Percentiles rank a stretch among this genome's conserved stretches.
phyloP scores from a whole-genome alignment of 2,113 vertebrate genomes.

The Onychostruthus taczanowskii region DNA sequence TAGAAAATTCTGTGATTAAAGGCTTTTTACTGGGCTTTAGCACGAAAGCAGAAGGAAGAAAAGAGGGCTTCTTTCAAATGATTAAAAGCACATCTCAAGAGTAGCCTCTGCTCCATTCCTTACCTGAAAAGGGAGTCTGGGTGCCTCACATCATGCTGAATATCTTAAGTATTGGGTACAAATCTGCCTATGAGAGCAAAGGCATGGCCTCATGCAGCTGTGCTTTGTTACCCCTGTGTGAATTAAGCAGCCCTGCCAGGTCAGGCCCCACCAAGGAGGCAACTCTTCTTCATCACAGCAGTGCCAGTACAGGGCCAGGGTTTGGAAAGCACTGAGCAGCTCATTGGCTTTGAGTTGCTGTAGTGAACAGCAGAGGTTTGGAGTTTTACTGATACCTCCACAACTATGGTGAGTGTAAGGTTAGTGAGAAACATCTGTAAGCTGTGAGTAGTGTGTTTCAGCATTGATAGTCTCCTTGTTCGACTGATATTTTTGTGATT shows the following conservation, averaged over 20 bases:
- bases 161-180: background rate
- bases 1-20: slow-evolving; percentile 18
- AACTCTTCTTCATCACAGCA: background rate
- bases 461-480: background rate
- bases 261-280: background rate
- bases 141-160: background rate
- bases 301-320: background rate
- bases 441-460: background rate
- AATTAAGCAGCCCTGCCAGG: background rate
- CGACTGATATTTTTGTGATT: background rate
- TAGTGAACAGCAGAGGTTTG: background rate
- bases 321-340: background rate
- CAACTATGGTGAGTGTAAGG: background rate
- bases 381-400: background rate
- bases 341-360: background rate
- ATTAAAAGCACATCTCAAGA: background rate
- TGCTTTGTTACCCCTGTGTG: fast-evolving
- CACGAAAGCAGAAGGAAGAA: background rate
- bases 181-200: background rate
- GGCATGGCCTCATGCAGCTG: background rate
- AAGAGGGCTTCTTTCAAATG: background rate
- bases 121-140: background rate
- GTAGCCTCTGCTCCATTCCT: background rate
- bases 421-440: background rate
- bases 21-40: background rate